Conservation (phyloP, 2,888 invertebrate species). For the Platycnemis pennipes region DNA sequence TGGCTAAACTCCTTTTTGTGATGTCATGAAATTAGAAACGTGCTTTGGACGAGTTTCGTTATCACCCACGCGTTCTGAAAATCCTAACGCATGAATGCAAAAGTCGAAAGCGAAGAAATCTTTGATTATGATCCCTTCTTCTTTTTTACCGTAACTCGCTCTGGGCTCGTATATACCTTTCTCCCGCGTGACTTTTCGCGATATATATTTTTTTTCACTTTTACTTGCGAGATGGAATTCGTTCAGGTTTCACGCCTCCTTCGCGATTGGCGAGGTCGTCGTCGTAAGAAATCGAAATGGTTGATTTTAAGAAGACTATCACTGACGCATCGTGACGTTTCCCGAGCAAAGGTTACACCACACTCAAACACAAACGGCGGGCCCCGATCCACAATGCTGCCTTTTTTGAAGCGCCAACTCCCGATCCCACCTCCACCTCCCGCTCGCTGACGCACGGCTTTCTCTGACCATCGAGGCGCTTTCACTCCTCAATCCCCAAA, state of each 20-base stretch:
- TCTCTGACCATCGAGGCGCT: constrained; percentile 60
- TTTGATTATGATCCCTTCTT: too few species aligned
- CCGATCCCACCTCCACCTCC: constrained; percentile 36
- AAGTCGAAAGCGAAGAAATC: too few species aligned
- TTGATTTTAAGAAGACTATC: constrained; percentile 44
- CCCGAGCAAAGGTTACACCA: constrained; percentile 56
- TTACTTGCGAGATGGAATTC: too few species aligned
- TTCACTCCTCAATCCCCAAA: constrained; percentile 15
- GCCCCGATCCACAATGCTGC: constrained; percentile 31
- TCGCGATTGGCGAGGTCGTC: too few species aligned
- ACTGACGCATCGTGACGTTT: constrained; percentile 52
- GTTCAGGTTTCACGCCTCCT: too few species aligned
- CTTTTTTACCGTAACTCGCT: too few species aligned
- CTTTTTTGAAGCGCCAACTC: constrained; percentile 52
- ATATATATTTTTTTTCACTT: too few species aligned
- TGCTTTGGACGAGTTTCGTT: background rate
- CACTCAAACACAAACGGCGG: background rate
- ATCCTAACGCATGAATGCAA: too few species aligned
- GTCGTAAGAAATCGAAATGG: constrained; percentile 19
- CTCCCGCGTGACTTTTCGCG: too few species aligned
- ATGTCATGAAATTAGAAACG: background rate
- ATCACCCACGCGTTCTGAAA: background rate
- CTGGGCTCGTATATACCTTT: too few species aligned
- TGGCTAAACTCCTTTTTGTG: background rate
- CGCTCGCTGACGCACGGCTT: constrained; percentile 30